These are phyloP conservation scores for Phocides pigmalion DNA, from an alignment of 1,140 invertebrate genomes.

Conservation along the genomic window DNA sequence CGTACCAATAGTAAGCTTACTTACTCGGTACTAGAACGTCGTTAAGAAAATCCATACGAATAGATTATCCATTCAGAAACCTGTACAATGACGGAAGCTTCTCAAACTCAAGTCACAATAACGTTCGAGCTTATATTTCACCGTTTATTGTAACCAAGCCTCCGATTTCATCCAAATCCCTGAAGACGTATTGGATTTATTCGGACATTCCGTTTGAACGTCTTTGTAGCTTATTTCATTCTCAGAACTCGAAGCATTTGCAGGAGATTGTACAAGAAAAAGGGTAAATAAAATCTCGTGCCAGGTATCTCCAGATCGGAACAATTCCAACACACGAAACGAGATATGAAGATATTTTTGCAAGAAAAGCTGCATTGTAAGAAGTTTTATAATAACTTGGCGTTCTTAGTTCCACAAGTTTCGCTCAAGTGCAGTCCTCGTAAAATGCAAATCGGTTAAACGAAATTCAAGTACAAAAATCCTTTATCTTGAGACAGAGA, in stretches of 20 bases:
- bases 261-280: slow-evolving; percentile 15
- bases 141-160: slow-evolving; percentile 31
- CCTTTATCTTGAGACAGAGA: not conserved
- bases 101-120: slow-evolving; percentile 13
- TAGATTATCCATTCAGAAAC: slow-evolving; percentile 21
- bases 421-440: slow-evolving; percentile 2
- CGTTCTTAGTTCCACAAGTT: slow-evolving; percentile 4
- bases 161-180: slow-evolving; percentile 17
- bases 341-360: slow-evolving; percentile 12
- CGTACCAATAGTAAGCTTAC: too few species aligned
- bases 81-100: not conserved
- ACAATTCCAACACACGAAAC: not conserved
- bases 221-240: slow-evolving; percentile 30
- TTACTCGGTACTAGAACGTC: too few species aligned
- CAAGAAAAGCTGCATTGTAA: not conserved
- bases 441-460: slow-evolving; percentile 12
- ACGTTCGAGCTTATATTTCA: slow-evolving; percentile 16
- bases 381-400: slow-evolving; percentile 21
- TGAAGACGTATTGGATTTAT: slow-evolving; percentile 32
- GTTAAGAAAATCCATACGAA: too few species aligned
- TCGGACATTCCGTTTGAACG: slow-evolving; percentile 27
- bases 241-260: slow-evolving; percentile 17
- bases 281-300: slow-evolving; percentile 23
- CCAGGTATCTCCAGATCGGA: slow-evolving; percentile 13
- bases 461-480: slow-evolving; percentile 8